These are phyloP conservation scores for Festucalex cinctus DNA, from an alignment of 2,113 vertebrate species.

Conservation along the genomic window DNA sequence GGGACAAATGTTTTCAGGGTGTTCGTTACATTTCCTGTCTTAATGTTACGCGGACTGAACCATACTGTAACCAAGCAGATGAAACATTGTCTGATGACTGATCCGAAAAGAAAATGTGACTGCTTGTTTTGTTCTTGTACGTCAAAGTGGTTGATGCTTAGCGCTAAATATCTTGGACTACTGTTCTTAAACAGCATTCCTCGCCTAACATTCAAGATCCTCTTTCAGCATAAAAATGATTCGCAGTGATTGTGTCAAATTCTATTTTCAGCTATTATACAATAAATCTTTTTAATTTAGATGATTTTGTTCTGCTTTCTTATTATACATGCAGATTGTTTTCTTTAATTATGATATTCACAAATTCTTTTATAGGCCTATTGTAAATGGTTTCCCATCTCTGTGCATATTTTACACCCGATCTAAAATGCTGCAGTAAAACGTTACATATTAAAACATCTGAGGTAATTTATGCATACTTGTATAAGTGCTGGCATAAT, in stretches of 20 bases:
- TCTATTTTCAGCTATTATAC: slow-evolving; percentile 60
- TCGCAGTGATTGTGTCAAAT: slow-evolving; percentile 55
- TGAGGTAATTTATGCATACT: background rate
- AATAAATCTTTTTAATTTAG: slow-evolving; percentile 51
- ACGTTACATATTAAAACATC: background rate
- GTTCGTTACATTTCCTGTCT: slow-evolving; percentile 35
- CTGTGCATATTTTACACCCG: background rate
- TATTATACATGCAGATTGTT: background rate
- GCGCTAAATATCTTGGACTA: slow-evolving; percentile 40
- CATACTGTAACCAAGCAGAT: slow-evolving; percentile 23
- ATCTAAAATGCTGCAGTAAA: background rate
- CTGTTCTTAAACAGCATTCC: slow-evolving; percentile 30
- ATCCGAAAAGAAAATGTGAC: slow-evolving; percentile 18
- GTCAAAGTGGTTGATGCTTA: slow-evolving; percentile 56
- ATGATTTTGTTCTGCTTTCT: background rate
- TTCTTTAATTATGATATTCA: no score
- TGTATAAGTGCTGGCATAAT: background rate
- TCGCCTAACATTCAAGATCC: slow-evolving; percentile 28
- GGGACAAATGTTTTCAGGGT: slow-evolving; percentile 32
- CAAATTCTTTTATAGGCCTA: background rate
- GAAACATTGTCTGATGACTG: slow-evolving; percentile 23
- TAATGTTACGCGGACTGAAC: slow-evolving; percentile 36
- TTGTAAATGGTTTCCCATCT: no score
- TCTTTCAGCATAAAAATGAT: slow-evolving; percentile 50
- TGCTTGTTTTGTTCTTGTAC: slow-evolving; percentile 37